Conservation (phyloP, 2,888 invertebrate species). For the Neuroscelio doddi region DNA sequence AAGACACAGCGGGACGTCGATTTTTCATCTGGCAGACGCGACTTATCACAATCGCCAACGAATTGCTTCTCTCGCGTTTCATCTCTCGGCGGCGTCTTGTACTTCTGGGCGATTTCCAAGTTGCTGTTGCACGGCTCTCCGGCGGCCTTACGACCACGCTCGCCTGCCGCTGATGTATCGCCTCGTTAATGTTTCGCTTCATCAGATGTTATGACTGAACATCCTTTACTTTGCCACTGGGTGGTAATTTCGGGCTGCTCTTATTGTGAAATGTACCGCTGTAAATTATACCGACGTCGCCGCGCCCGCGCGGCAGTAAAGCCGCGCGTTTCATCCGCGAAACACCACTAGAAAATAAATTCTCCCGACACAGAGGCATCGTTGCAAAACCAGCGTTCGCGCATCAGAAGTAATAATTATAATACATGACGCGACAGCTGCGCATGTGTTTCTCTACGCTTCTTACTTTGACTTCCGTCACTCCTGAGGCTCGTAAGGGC, state of each 20-base stretch:
- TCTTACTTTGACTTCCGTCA: background rate
- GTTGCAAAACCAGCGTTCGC: conserved; percentile 34
- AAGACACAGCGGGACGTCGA: conserved; percentile 18
- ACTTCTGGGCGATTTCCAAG: conserved; percentile 64
- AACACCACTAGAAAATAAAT: conserved; percentile 47
- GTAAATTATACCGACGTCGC: conserved; percentile 47
- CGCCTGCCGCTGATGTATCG: conserved; percentile 60
- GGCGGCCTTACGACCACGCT: conserved; percentile 46
- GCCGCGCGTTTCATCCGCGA: conserved; percentile 47
- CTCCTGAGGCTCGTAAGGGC: background rate
- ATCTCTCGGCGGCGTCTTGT: conserved; percentile 49
- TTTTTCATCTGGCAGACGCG: conserved; percentile 38
- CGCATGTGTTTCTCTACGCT: conserved; percentile 27
- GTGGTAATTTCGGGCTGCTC: conserved; percentile 67
- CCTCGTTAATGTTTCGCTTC: conserved; percentile 69
- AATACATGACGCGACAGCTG: conserved; percentile 43
- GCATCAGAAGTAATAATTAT: conserved; percentile 42
- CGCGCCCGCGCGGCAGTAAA: conserved; percentile 45
- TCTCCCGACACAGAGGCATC: conserved; percentile 31
- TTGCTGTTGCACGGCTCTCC: conserved; percentile 55
- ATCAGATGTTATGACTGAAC: conserved; percentile 69
- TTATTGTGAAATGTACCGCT: conserved; percentile 61
- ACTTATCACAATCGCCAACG: conserved; percentile 47
- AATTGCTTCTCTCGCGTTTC: conserved; percentile 62
- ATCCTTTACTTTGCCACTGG: conserved; percentile 67